Evolutionary conservation across 2,888 invertebrate species (phyloP).

Genomic region (Lochmaea crataegi): DNA sequence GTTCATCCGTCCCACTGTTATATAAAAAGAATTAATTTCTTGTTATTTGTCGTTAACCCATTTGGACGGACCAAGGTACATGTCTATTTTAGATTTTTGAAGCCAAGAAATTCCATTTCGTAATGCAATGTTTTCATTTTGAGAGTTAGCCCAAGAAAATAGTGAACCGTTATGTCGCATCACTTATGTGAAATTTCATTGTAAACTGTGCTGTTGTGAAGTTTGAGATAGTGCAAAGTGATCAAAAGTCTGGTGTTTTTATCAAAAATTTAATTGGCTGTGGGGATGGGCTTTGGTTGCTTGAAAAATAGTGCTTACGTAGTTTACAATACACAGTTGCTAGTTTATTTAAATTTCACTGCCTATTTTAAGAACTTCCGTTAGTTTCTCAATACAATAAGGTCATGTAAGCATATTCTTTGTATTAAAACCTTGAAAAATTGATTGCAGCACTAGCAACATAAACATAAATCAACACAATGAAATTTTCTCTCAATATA

Average conservation of each 20-base stretch:
- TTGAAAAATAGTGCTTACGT: slow-evolving; percentile 32
- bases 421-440: slow-evolving; percentile 15
- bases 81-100: slow-evolving; percentile 54
- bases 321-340: slow-evolving; percentile 29
- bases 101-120: slow-evolving; percentile 53
- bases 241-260: slow-evolving; percentile 13
- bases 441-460: neutral
- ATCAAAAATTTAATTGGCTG: slow-evolving; percentile 7
- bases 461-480: slow-evolving; percentile 2
- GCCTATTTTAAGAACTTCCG: slow-evolving; percentile 14
- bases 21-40: slow-evolving; percentile 62
- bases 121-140: slow-evolving; percentile 61
- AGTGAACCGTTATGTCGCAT: slow-evolving; percentile 57
- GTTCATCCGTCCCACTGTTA: slow-evolving; percentile 64
- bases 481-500: neutral
- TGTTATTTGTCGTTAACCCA: slow-evolving; percentile 69
- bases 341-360: slow-evolving; percentile 19
- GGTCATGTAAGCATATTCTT: slow-evolving; percentile 15
- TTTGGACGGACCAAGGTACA: slow-evolving; percentile 86
- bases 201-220: slow-evolving; percentile 27
- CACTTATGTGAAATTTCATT: slow-evolving; percentile 34
- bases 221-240: slow-evolving; percentile 30
- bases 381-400: slow-evolving; percentile 13
- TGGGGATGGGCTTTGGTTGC: slow-evolving; percentile 30
- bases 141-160: slow-evolving; percentile 49